Conservation (phyloP, 1,140 invertebrate genomes). For the Triops longicaudatus region DNA sequence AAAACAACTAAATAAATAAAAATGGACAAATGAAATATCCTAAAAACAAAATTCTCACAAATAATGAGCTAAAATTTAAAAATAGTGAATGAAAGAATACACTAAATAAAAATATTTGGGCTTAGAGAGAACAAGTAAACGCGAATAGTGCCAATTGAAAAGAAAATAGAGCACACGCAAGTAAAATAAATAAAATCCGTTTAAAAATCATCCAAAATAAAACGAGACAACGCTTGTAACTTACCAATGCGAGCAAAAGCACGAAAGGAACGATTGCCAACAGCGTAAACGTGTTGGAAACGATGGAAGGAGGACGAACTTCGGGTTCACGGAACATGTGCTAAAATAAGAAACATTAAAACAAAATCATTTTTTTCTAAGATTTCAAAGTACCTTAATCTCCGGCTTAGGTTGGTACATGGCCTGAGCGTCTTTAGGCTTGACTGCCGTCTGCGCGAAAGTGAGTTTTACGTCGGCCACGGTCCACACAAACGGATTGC, state of each 20-base stretch:
- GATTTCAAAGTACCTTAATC: conserved; percentile 54
- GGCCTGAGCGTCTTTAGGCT: conserved; percentile 34
- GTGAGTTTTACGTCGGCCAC: conserved; percentile 67
- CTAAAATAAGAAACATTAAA: conserved; percentile 41
- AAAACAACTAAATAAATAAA: too few relatives aligned
- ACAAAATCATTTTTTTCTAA: conserved; percentile 14
- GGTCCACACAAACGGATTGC: conserved; percentile 80
- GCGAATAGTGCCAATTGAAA: too few relatives aligned
- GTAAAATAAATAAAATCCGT: too few relatives aligned
- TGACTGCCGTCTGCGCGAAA: conserved; percentile 44
- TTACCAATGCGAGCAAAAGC: conserved; percentile 66
- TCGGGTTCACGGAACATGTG: conserved; percentile 90
- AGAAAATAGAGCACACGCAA: too few relatives aligned
- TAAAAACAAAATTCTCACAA: too few relatives aligned
- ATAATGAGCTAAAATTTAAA: too few relatives aligned
- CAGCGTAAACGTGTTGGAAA: conserved; percentile 84
- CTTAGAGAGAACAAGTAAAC: too few relatives aligned
- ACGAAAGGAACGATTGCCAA: conserved; percentile 73
- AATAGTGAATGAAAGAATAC: too few relatives aligned
- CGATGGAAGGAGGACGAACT: conserved; percentile 69
- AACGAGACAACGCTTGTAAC: conserved; percentile 31
- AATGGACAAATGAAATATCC: too few relatives aligned
- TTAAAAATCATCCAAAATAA: neutral
- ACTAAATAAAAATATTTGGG: too few relatives aligned
- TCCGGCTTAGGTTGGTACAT: conserved; percentile 62